phyloP scores from a whole-genome alignment of 2,113 vertebrate species.

The Procapra przewalskii region DNA sequence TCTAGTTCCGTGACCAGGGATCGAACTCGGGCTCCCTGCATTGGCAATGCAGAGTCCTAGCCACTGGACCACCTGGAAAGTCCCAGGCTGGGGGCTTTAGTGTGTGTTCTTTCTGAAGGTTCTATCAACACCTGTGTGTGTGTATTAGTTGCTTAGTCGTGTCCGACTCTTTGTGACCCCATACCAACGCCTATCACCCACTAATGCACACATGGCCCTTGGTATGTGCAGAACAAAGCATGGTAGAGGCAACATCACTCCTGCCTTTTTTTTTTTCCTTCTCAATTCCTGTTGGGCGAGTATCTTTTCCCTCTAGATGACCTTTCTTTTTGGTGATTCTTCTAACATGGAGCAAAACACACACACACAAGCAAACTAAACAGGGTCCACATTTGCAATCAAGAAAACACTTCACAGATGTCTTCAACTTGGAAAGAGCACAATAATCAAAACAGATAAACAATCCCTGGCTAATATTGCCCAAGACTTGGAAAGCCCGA shows the following conservation, averaged over 20 bases:
- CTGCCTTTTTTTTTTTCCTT: not conserved
- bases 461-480: conserved; percentile 12
- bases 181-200: not conserved
- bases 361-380: conserved; percentile 56
- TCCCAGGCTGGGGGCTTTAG: not conserved
- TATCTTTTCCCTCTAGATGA: conserved; percentile 19
- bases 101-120: not conserved
- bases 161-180: too few relatives aligned
- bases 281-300: not conserved
- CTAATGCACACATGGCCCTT: not conserved
- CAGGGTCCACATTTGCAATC: conserved; percentile 57
- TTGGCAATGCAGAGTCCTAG: not conserved
- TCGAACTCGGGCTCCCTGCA: not conserved
- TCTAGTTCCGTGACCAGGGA: not conserved
- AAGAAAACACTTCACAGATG: conserved; percentile 73
- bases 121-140: not conserved
- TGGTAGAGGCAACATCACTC: accelerated
- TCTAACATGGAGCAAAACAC: not conserved
- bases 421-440: conserved; percentile 62
- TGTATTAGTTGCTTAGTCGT: too few relatives aligned
- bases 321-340: conserved; percentile 21
- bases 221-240: conserved; percentile 15
- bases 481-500: conserved; percentile 12
- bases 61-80: not conserved
- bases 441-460: conserved; percentile 52